These are phyloP conservation scores for Ametastegia equiseti DNA, from an alignment of 2,888 invertebrate genomes.

Conservation along the genomic window DNA sequence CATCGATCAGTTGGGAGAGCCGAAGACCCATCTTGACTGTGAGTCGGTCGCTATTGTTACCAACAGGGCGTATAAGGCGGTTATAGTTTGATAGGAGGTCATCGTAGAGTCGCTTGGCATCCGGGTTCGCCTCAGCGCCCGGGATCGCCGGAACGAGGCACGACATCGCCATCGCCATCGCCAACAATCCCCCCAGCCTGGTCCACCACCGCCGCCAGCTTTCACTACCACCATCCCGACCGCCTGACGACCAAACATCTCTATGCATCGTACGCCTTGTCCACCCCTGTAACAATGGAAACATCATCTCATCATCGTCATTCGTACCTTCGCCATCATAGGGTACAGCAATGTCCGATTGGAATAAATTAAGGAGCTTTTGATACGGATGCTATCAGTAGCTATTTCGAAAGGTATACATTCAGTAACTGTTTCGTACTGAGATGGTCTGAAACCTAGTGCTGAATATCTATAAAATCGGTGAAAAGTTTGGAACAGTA, in stretches of 20 bases:
- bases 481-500: no score
- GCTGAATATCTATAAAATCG: no score
- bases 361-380: no score
- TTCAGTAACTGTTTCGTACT: not conserved
- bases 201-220: conserved; percentile 71
- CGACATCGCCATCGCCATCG: conserved; percentile 84
- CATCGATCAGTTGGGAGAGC: conserved; percentile 94
- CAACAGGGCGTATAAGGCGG: conserved; percentile 95
- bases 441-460: no score
- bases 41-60: conserved; percentile 95
- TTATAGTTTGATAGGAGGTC: conserved; percentile 97
- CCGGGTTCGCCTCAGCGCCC: conserved; percentile 89
- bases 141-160: conserved; percentile 72
- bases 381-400: not conserved
- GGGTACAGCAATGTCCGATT: no score
- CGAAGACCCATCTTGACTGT: conserved; percentile 96
- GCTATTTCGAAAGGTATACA: not conserved
- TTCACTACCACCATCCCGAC: conserved; percentile 79
- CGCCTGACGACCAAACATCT: conserved; percentile 75
- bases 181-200: conserved; percentile 79
- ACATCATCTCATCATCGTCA: conserved; percentile 61
- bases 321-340: conserved; percentile 21
- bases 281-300: conserved; percentile 82
- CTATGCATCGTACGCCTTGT: conserved; percentile 91
- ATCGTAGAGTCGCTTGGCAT: conserved; percentile 96